These are phyloP conservation scores for Arbacia lixula DNA, from an alignment of 53 echinoderm and acorn worm genomes.

Conservation along the genomic window DNA sequence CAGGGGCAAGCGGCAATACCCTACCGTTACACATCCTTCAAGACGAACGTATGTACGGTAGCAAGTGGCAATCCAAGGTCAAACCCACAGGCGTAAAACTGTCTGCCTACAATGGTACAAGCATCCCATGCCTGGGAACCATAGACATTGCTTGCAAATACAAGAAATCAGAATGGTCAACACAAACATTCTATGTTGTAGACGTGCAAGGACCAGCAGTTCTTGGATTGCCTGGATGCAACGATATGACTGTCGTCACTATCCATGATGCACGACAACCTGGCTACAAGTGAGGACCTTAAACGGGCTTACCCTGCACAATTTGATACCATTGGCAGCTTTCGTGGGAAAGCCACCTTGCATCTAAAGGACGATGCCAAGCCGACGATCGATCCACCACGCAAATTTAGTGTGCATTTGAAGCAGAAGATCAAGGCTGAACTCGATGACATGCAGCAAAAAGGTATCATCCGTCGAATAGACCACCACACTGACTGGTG, in stretches of 20 bases:
- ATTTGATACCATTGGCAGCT: slow-evolving; percentile 60
- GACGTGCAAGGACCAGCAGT: slow-evolving; percentile 32
- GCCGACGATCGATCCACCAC: slow-evolving; percentile 59
- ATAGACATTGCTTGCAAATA: slow-evolving; percentile 21
- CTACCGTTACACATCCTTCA: slow-evolving; percentile 63
- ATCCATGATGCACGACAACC: no score
- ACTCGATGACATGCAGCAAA: slow-evolving; percentile 56
- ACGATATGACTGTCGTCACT: slow-evolving; percentile 6
- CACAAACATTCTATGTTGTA: slow-evolving; percentile 45
- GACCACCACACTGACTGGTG: slow-evolving; percentile 72
- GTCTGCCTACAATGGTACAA: slow-evolving; percentile 6
- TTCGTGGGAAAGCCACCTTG: slow-evolving; percentile 33
- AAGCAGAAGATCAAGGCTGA: slow-evolving; percentile 66
- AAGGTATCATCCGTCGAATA: slow-evolving; percentile 58
- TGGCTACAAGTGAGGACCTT: background rate
- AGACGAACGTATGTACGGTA: slow-evolving; percentile 43
- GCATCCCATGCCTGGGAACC: slow-evolving; percentile 33
- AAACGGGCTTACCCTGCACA: slow-evolving; percentile 47
- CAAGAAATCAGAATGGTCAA: slow-evolving; percentile 33
- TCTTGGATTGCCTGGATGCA: slow-evolving; percentile 16
- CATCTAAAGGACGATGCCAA: slow-evolving; percentile 61
- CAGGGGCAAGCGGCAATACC: slow-evolving; percentile 69
- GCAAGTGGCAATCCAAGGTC: background rate
- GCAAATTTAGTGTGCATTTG: slow-evolving; percentile 72
- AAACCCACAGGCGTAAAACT: background rate